A percentile compares a stretch with the other conserved stretches of the same genome.
Conservation (phyloP, 2,113 vertebrate species). For the Daboia siamensis region DNA sequence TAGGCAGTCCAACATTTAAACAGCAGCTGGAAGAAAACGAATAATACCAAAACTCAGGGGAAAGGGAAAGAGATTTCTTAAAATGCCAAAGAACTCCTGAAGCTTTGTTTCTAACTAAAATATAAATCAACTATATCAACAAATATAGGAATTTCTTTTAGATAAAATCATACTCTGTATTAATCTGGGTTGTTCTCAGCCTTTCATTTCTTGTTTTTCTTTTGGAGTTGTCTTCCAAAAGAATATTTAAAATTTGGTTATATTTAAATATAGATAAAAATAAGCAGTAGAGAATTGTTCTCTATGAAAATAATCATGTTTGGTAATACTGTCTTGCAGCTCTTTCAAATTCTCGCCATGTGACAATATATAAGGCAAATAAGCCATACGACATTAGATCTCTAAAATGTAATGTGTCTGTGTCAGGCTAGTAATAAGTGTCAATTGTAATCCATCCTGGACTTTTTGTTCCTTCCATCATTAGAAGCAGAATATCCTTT, state of each 20-base stretch:
- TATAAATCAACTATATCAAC: neutral
- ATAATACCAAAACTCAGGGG: neutral
- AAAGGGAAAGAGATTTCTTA: slow-evolving; percentile 1
- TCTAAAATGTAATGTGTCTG: neutral
- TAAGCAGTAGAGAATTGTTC: neutral
- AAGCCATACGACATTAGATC: neutral
- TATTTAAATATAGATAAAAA: neutral
- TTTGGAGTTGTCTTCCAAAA: too few relatives aligned
- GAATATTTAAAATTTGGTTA: neutral
- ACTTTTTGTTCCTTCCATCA: neutral
- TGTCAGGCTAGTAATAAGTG: too few relatives aligned
- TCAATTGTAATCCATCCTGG: neutral
- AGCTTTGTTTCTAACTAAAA: neutral
- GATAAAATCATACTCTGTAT: neutral
- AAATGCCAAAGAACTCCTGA: slow-evolving; percentile 2
- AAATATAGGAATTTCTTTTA: neutral
- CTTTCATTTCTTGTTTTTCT: neutral
- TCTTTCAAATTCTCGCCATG: neutral
- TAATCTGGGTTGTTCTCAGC: neutral
- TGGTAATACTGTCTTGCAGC: neutral
- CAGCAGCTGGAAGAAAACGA: neutral
- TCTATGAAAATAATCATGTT: neutral
- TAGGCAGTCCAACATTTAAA: neutral
- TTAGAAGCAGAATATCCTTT: neutral
- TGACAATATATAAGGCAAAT: neutral